These are phyloP conservation scores for Popillia japonica DNA, from an alignment of 1,140 invertebrate genomes.

Conservation along the genomic window DNA sequence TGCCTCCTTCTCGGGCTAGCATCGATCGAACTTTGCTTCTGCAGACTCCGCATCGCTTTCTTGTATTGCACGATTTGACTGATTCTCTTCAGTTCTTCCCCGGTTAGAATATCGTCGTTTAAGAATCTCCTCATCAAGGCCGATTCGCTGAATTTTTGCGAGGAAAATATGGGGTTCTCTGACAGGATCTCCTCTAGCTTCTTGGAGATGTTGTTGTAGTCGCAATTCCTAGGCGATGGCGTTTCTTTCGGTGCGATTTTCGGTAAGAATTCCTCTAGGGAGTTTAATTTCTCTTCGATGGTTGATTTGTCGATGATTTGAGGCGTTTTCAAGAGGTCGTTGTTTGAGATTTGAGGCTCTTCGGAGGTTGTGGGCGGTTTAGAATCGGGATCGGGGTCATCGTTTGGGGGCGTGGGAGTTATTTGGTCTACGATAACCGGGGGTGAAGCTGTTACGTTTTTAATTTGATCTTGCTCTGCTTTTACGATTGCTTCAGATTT, in stretches of 20 bases:
- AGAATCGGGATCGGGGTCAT: not conserved
- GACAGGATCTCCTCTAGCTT: not conserved
- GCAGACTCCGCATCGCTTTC: slow-evolving; percentile 30
- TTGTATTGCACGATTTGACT: slow-evolving; percentile 54
- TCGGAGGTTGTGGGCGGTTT: not conserved
- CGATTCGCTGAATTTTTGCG: not conserved
- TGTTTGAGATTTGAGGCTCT: too few relatives aligned
- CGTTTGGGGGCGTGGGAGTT: not conserved
- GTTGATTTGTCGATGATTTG: slow-evolving; percentile 13
- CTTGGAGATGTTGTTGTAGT: not conserved
- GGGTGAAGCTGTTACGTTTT: too few relatives aligned
- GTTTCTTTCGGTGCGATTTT: slow-evolving; percentile 8
- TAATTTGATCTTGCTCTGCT: not conserved
- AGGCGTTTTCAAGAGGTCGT: not conserved
- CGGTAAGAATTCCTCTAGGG: slow-evolving; percentile 26
- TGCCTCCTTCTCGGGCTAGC: not conserved
- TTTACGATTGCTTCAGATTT: not conserved
- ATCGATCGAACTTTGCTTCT: not conserved
- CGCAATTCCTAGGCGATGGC: not conserved
- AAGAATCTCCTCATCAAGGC: slow-evolving; percentile 51
- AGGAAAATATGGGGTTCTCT: not conserved
- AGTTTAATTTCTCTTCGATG: slow-evolving; percentile 31
- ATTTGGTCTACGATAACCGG: too few relatives aligned
- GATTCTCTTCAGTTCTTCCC: slow-evolving; percentile 51
- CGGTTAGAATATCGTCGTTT: slow-evolving; percentile 48